These are phyloP conservation scores for Nematolebias whitei DNA, from an alignment of 2,113 vertebrate genomes.

Conservation along the genomic window DNA sequence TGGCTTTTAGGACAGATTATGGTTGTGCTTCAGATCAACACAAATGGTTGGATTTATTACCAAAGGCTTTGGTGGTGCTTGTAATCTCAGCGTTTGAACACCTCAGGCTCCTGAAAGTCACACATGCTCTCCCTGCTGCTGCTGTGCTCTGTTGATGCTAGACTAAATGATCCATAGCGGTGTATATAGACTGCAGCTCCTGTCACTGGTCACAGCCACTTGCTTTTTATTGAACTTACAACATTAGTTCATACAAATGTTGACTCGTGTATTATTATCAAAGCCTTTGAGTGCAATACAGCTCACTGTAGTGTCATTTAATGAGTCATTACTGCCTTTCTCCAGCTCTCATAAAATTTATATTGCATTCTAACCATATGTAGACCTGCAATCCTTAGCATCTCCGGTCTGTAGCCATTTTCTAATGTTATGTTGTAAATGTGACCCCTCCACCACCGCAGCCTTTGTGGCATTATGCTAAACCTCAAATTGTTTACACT, in stretches of 20 bases:
- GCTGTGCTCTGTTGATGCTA: constrained; percentile 52
- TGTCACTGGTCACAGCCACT: constrained; percentile 70
- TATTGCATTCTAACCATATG: background rate
- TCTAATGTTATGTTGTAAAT: constrained; percentile 31
- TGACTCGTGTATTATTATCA: constrained; percentile 35
- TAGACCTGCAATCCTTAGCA: constrained; percentile 27
- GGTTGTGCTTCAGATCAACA: constrained; percentile 45
- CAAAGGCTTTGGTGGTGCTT: constrained; percentile 18
- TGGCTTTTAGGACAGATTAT: constrained; percentile 46
- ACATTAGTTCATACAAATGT: constrained; percentile 40
- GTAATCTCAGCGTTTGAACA: constrained; percentile 7
- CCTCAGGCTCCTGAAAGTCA: constrained; percentile 46
- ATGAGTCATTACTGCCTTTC: background rate
- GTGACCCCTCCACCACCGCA: constrained; percentile 42
- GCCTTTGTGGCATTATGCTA: constrained; percentile 51
- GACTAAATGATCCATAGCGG: constrained; percentile 70
- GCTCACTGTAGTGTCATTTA: constrained; percentile 20
- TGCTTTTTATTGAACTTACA: constrained; percentile 65
- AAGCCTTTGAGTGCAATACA: background rate
- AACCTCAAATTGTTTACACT: constrained; percentile 72
- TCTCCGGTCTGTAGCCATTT: constrained; percentile 21
- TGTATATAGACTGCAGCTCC: constrained; percentile 61
- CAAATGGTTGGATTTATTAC: constrained; percentile 61
- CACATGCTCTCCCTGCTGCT: constrained; percentile 48
- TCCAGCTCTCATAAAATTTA: background rate